Conservation (phyloP, 2,888 invertebrate species). For the Eupeodes luniger region DNA sequence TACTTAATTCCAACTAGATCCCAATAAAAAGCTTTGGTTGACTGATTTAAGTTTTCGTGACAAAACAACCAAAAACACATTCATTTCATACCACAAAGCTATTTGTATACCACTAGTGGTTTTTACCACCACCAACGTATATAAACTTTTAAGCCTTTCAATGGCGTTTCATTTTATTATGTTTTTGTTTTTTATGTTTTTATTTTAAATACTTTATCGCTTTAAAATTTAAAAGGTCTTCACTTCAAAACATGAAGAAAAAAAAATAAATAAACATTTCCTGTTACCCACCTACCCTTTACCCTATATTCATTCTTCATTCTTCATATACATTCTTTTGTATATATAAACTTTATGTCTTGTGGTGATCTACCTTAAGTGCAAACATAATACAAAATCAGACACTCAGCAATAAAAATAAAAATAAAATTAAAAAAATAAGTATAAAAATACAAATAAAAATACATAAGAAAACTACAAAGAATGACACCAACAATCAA, state of each 20-base stretch:
- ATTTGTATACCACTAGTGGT: not conserved
- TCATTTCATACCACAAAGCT: not conserved
- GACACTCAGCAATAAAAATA: conserved; percentile 53
- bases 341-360: conserved; percentile 1
- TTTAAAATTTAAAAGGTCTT: conserved; percentile 30
- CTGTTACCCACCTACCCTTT: not conserved
- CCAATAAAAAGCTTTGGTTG: conserved; percentile 1
- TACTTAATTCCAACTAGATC: not conserved
- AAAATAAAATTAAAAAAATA: conserved; percentile 27
- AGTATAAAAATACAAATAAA: not conserved
- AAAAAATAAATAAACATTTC: not conserved
- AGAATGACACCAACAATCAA: conserved; percentile 57
- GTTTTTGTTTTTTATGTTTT: not conserved
- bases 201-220: not conserved
- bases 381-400: conserved; percentile 39
- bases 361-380: conserved; percentile 50
- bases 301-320: conserved; percentile 3
- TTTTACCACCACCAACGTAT: not conserved
- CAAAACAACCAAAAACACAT: not conserved
- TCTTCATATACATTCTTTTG: conserved; percentile 18
- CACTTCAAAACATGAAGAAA: not conserved
- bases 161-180: not conserved
- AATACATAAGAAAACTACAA: conserved; percentile 16
- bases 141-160: conserved; percentile 20
- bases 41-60: conserved; percentile 13